These are phyloP conservation scores for Callipepla squamata DNA, from an alignment of 2,113 vertebrate genomes.

Conservation along the genomic window DNA sequence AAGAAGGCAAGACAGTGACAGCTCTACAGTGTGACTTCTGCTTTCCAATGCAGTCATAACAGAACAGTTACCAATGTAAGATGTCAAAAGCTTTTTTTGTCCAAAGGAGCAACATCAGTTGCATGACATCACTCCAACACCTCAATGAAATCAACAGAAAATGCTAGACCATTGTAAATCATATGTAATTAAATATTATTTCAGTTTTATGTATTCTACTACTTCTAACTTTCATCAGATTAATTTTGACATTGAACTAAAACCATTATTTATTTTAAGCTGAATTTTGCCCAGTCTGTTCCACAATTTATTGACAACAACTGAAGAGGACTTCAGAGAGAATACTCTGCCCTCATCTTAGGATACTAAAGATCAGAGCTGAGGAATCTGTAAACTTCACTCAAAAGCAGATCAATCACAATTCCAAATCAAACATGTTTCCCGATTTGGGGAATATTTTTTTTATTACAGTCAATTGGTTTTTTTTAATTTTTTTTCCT, in stretches of 20 bases:
- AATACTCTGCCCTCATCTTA: background rate
- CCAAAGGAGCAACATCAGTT: background rate
- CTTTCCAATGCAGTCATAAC: background rate
- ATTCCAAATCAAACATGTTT: background rate
- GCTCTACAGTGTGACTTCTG: background rate
- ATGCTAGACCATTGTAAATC: background rate
- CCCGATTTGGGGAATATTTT: background rate
- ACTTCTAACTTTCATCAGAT: background rate
- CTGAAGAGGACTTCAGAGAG: background rate
- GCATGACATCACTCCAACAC: background rate
- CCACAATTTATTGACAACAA: background rate
- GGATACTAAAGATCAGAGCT: background rate
- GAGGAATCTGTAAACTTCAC: background rate
- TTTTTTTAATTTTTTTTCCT: background rate
- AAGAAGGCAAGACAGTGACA: background rate
- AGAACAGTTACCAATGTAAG: background rate
- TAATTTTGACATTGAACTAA: background rate
- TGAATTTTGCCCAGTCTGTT: background rate
- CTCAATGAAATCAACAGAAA: background rate
- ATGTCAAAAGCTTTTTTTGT: background rate
- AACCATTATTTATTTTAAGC: background rate
- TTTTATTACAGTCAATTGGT: background rate
- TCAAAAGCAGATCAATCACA: background rate
- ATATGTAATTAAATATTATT: background rate
- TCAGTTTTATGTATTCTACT: background rate